Percentiles rank a stretch among this genome's conserved stretches.
These are phyloP conservation scores for Drymodes brunneopygia DNA, from an alignment of 2,113 vertebrate species.

Conservation along the genomic window DNA sequence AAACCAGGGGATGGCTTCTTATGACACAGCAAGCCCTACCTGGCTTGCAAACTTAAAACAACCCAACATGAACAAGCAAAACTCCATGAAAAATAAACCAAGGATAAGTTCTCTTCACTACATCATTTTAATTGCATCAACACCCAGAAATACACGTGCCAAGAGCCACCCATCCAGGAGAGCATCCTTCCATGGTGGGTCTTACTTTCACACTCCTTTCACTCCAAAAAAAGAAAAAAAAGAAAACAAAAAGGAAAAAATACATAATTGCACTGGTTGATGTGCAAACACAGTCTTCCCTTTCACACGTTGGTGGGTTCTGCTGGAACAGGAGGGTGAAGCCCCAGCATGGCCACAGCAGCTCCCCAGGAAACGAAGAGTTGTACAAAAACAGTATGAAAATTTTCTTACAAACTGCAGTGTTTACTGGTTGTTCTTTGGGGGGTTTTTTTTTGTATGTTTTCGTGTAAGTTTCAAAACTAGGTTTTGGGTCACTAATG, in stretches of 20 bases:
- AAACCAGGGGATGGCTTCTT: neutral
- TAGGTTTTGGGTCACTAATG: conserved; percentile 57
- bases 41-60: neutral
- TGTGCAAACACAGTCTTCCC: conserved; percentile 48
- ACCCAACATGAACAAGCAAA: neutral
- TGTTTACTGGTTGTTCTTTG: neutral
- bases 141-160: conserved; percentile 54
- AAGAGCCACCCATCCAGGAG: conserved; percentile 15
- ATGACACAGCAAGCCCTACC: neutral
- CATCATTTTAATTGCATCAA: conserved; percentile 69
- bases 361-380: conserved; percentile 12
- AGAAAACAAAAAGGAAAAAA: neutral
- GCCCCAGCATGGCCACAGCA: neutral
- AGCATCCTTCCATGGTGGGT: neutral
- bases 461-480: conserved; percentile 22
- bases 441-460: rapidly evolving
- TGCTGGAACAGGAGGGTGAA: neutral
- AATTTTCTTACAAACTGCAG: conserved; percentile 53
- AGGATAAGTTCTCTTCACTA: neutral
- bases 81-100: neutral
- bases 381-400: conserved; percentile 55
- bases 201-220: conserved; percentile 11
- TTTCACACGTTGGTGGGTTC: conserved; percentile 37
- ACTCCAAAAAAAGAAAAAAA: neutral
- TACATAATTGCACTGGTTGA: conserved; percentile 68